Evolutionary conservation across 2,113 vertebrate genomes (phyloP).

Genomic region (Agapornis roseicollis): DNA sequence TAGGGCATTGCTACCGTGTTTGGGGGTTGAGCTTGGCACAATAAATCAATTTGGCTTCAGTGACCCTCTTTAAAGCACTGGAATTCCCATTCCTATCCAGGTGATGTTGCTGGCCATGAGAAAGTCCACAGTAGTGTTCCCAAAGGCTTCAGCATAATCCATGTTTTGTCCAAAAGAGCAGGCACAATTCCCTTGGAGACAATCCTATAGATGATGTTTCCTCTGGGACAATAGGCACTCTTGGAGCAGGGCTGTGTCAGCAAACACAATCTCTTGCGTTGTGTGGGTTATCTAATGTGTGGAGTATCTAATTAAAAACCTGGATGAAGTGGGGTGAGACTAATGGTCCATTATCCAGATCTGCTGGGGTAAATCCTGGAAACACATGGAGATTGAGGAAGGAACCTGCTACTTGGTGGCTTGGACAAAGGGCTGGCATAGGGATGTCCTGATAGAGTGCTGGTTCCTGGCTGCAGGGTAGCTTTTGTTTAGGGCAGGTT

Average conservation of each 20-base stretch:
- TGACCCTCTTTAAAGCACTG: background rate
- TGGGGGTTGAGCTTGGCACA: background rate
- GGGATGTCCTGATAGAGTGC: background rate
- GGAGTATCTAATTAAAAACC: background rate
- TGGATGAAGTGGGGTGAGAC: background rate
- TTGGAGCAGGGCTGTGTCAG: background rate
- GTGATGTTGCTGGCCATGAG: background rate
- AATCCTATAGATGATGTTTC: background rate
- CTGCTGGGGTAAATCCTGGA: background rate
- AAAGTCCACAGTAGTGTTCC: background rate
- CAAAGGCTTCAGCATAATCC: background rate
- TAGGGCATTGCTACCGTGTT: background rate
- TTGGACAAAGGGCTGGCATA: background rate
- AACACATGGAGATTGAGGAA: background rate
- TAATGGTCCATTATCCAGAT: background rate
- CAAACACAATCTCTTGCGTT: fast-evolving
- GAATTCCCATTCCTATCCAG: background rate
- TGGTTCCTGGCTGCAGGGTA: background rate
- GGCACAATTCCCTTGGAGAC: background rate
- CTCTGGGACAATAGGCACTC: fast-evolving
- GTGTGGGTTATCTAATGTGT: background rate
- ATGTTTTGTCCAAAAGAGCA: fast-evolving
- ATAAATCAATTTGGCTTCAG: background rate
- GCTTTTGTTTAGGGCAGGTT: background rate
- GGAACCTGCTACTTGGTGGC: background rate